Percentiles rank a stretch among this genome's conserved stretches.
Conservation (phyloP, 2,888 invertebrate genomes). For the Xestia rhomboidea region DNA sequence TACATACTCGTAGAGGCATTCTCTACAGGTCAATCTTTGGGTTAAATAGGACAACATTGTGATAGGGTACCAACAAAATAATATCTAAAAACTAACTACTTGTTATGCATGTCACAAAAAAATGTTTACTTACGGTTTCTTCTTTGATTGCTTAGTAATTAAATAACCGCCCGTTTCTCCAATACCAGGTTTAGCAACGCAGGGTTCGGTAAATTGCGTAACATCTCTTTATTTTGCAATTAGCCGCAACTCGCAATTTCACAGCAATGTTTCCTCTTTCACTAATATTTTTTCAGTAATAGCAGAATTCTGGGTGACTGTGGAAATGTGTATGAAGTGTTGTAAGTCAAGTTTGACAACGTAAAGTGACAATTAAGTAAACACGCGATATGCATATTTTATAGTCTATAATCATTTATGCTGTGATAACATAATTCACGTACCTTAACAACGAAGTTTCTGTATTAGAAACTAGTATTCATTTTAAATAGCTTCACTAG, state of each 20-base stretch:
- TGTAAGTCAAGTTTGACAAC: neutral
- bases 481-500: slow-evolving; percentile 41
- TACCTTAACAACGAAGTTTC: slow-evolving; percentile 19
- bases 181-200: neutral
- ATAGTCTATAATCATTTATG: too few species aligned
- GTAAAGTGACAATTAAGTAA: neutral
- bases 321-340: neutral
- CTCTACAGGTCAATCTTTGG: too few species aligned
- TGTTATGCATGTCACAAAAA: too few species aligned
- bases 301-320: neutral
- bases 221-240: too few species aligned
- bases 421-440: neutral
- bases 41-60: too few species aligned
- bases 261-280: neutral
- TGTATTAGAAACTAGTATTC: slow-evolving; percentile 29
- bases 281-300: neutral
- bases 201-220: neutral
- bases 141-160: neutral
- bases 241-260: too few species aligned
- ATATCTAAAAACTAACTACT: too few species aligned
- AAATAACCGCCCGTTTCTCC: neutral
- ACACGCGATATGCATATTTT: neutral
- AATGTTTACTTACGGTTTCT: neutral
- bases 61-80: too few species aligned
- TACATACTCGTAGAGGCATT: too few species aligned